Base-by-base conservation (phyloP, 2,797 vertebrate species). In the Lemur catta region DNA sequence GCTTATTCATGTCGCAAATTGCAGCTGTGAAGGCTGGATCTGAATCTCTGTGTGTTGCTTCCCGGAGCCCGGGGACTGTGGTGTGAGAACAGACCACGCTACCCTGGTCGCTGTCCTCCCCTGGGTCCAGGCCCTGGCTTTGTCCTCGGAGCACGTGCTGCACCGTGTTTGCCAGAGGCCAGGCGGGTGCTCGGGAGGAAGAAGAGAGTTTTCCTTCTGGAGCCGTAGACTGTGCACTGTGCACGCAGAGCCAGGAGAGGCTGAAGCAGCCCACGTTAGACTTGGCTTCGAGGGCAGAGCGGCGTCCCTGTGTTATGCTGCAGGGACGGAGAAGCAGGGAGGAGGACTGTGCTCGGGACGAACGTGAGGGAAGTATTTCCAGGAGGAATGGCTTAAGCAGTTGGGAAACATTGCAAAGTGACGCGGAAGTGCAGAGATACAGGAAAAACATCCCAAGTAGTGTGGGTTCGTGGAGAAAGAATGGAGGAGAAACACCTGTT, bases 271-370 rank as follows among this genome's bases (percentile, higher is more conserved):
- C 1, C 20, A 35, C 4, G 14, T 14, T 4, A 15, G 76, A 17
- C 3, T 0, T 0, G 4, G n/a, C 2, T 5, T 38, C 4, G 52
- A 79, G 24, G 24, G 8, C 22, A 22, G 35, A 30, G 43, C 4
- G 8, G 87, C 9, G 15, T 61, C n/a, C 52, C 11, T 74, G 24
- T 7, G 6, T 46, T 11, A 4, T 12, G 22, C 30, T 55, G 50
- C 24, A 35, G 52, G 24, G 35, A 30, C 4, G 5, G 24, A 38
- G 38, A 79, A 22, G 3, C 15, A 3, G 8, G 41, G 41, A 30
- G 20, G 43, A 20, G 7, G 20, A 10, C 33, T 2, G 0, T 7
- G 20, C 43, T 78, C 15, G 6, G 30, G 65, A 14, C 33, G 33
- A 52, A 18, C 11, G 0, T 46, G 18, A 33, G 75, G 82, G 22